Percentiles rank a stretch among this genome's conserved stretches.
Conservation (phyloP, 2,113 vertebrate genomes). For the Progne subis region DNA sequence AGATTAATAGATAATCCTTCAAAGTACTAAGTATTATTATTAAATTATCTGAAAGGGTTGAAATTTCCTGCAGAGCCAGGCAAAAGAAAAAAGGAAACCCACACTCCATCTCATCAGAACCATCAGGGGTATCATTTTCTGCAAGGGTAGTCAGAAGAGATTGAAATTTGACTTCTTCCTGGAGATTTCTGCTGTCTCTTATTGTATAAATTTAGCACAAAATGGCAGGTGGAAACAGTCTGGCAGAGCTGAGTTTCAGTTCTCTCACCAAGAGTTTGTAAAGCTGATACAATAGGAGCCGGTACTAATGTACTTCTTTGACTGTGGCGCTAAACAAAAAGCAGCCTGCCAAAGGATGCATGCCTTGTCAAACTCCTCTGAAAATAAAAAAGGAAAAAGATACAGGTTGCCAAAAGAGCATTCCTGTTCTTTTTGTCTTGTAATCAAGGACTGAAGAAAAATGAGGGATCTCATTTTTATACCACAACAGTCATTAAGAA, state of each 20-base stretch:
- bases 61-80: not conserved
- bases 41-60: not conserved
- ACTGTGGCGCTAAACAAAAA: not conserved
- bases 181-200: not conserved
- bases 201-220: not conserved
- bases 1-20: not conserved
- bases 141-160: not conserved
- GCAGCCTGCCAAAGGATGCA: not conserved
- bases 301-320: not conserved
- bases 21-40: not conserved
- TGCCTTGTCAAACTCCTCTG: not conserved
- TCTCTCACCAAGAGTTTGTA: not conserved
- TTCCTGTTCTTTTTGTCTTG: not conserved
- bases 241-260: not conserved
- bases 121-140: not conserved
- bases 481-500: not conserved
- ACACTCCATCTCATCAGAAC: not conserved
- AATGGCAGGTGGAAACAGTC: not conserved
- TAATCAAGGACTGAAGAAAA: not conserved
- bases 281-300: not conserved
- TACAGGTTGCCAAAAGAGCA: not conserved
- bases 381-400: not conserved
- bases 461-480: not conserved
- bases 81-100: not conserved
- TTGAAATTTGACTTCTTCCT: not conserved